Evolutionary conservation across 2,113 vertebrate species (phyloP), one percentile per base, ranked within the genome.

Genomic region (Lynx canadensis): DNA sequence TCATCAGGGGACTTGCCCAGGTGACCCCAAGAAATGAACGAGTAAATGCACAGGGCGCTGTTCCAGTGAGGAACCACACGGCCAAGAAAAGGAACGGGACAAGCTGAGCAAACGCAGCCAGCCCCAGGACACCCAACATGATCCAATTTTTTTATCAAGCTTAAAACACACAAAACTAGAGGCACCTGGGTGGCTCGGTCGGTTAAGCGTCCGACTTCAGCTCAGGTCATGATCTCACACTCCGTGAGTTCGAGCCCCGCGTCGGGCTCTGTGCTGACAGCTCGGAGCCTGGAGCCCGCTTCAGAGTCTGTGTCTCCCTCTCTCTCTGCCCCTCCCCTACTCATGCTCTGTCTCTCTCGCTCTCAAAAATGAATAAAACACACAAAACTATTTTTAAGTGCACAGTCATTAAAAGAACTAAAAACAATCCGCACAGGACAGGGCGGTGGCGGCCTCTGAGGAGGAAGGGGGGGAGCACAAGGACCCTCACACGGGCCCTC

Each of bases 41-140:
- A 5, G 21, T 1, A 27, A 15, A 33, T 3, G 3, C 55, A 29
- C 29, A 2, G 68, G 48, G 45, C 23, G 1, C 16, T 18, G 52
- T 5, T 27, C 1, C 33, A 0, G 2, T 0, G 0, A 33, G 65
- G 9, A 29, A 27, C 25, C 2, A 23, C 9, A 1, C 0, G 5
- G 69, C 71, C 4, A 66, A 69, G 85, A 38, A 60, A 36, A 91
- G 3, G 31, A 29, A 29, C 15, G 3, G 5, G 4, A 25, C 74
- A 29, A 14, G 7, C 45, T 19, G 0, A 23, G 63, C 36, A 23
- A 27, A 57, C 31, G 29, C 68, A 16, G 52, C n/a, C 5, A 9
- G 33, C 8, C 21, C 0, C 38, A 66, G 45, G 57, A 36, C 18
- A 13, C 7, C 1, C n/a, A 5, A 38, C 1, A 5, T 0, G 23